Evolutionary conservation across 2,797 vertebrate genomes (phyloP), one percentile per base, ranked within the genome.

Genomic region (Melanotaenia parkinsoni): DNA sequence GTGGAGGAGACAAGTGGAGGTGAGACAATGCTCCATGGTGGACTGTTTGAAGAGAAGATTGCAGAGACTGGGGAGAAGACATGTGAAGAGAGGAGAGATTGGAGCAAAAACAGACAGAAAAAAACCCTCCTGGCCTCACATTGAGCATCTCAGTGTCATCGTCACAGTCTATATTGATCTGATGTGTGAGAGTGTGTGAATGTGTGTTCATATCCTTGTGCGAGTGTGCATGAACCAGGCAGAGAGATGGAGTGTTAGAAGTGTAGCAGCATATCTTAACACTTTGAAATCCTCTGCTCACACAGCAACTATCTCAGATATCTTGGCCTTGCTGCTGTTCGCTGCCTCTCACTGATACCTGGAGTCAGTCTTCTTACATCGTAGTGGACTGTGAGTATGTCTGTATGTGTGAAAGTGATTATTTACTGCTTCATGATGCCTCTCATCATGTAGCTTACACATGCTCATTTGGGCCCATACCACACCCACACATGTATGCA

Each of bases 221-320:
- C 0, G 40, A 56, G 79, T 73, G 72, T 75, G 76, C 80, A 79
- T 74, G 80, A 77, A 73, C n/a, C 56, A 77, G 72, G 72, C 81
- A 70, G 60, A 81, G 69, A 58, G 72, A 80, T 79, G 75, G 77
- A 75, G 83, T 86, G 82, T 85, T 87, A 83, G 80, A 88, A 89
- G 85, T 90, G 87, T 90, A 86, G 87, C 79, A 79, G 74, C 67
- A 51, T 63, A 86, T 91, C 82, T 72, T 83, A 82, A 89, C 88
- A 85, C 88, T 91, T 89, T 89, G 88, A 94, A 94, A 93, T 92
- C 91, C 87, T 89, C 87, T 83, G 90, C 89, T 93, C 91, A 90
- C 88, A 85, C 85, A 74, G 79, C 85, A 63, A 80, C 84, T 90
- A 88, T 90, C 83, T 82, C 83, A 75, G 73, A 83, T 71, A 86